Percentiles rank a stretch among this genome's conserved stretches.
Conservation (phyloP, 2,797 vertebrate genomes). For the Pangasius larnaudii region DNA sequence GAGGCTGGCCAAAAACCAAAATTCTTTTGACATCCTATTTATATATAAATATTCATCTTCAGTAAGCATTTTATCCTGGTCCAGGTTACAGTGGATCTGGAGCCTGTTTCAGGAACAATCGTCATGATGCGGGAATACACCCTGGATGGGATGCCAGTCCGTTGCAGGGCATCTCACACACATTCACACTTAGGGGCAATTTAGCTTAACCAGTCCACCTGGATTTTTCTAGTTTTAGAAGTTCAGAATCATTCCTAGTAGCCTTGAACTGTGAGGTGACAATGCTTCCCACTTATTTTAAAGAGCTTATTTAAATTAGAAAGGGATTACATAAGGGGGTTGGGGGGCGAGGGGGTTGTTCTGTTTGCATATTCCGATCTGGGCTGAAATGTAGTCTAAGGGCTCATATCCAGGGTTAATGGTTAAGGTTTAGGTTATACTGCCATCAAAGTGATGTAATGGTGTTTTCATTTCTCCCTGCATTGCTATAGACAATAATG, state of each 20-base stretch:
- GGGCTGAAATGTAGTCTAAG: neutral
- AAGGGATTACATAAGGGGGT: neutral
- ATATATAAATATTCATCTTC: neutral
- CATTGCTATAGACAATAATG: slow-evolving; percentile 88
- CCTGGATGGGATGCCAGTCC: neutral
- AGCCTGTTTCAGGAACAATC: neutral
- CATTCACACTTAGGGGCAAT: neutral
- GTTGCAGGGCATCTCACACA: neutral
- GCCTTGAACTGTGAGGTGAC: neutral
- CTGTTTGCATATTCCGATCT: neutral
- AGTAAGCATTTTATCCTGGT: neutral
- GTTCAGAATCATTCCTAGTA: neutral
- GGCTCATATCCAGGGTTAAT: neutral
- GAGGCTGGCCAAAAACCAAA: neutral
- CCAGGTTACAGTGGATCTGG: neutral
- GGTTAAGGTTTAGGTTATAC: neutral
- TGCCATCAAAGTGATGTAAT: neutral
- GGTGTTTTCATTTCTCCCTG: neutral
- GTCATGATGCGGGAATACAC: neutral
- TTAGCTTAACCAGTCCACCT: neutral
- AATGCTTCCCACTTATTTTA: neutral
- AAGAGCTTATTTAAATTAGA: neutral
- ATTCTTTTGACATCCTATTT: neutral
- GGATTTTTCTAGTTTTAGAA: neutral
- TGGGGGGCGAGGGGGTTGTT: neutral